phyloP scores from a whole-genome alignment of 2,797 vertebrate genomes.

The Chrysocyon brachyurus region DNA sequence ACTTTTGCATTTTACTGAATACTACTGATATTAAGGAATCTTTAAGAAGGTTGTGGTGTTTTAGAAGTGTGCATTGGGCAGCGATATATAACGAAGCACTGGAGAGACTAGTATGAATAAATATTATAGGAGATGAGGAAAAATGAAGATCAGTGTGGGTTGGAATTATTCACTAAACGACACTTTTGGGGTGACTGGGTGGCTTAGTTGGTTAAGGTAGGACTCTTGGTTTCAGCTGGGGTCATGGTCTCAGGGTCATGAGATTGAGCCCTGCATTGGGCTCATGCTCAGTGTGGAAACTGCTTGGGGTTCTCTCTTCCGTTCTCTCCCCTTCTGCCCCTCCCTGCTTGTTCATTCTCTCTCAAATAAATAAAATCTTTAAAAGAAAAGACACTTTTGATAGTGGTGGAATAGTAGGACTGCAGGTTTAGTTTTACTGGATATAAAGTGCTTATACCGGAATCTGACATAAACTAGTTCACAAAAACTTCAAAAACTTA shows the following conservation, averaged over 20 bases:
- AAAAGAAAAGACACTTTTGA: background rate
- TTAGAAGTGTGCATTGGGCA: background rate
- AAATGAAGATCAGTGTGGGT: background rate
- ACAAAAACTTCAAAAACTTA: conserved; percentile 1
- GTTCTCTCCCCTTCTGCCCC: background rate
- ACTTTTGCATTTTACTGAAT: background rate
- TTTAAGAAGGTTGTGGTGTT: background rate
- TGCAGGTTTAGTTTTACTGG: background rate
- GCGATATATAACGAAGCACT: background rate
- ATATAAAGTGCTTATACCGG: background rate
- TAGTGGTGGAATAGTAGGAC: background rate
- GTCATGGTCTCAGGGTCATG: background rate
- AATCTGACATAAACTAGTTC: background rate
- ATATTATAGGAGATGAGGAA: background rate
- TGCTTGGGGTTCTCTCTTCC: background rate
- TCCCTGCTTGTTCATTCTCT: background rate
- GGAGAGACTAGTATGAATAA: background rate
- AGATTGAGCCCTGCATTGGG: background rate
- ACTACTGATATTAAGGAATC: background rate
- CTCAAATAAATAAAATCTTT: background rate
- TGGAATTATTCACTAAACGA: background rate
- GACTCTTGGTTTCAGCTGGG: background rate
- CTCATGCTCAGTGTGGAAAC: background rate
- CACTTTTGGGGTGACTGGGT: background rate
- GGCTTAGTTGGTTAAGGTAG: background rate